Evolutionary conservation across 2,888 invertebrate genomes (phyloP).

Genomic region (Invenusta paracnida): DNA sequence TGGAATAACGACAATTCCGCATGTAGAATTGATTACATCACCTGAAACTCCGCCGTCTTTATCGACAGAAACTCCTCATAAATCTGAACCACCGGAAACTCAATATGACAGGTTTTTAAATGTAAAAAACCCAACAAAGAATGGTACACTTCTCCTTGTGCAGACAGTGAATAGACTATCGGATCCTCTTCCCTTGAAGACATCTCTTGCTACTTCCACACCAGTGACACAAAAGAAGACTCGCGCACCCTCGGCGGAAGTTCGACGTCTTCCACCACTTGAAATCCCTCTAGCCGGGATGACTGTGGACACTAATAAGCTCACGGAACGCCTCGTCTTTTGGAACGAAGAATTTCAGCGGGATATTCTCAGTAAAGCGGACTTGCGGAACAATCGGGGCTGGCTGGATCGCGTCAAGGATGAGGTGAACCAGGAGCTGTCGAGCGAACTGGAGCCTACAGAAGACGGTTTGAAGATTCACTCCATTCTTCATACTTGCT

Average conservation of each 20-base stretch:
- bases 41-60: background rate
- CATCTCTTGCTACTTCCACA: background rate
- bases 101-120: too few species aligned
- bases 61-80: too few species aligned
- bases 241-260: background rate
- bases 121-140: too few species aligned
- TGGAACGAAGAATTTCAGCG: constrained; percentile 17
- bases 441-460: background rate
- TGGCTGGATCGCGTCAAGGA: background rate
- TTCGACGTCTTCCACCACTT: constrained; percentile 14
- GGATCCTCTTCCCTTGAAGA: background rate
- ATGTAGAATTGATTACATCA: background rate
- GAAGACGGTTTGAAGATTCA: background rate
- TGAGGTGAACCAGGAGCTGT: background rate
- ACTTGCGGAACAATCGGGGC: background rate
- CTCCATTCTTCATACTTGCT: constrained; percentile 24
- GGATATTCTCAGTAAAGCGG: background rate
- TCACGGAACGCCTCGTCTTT: background rate
- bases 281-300: background rate
- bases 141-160: background rate
- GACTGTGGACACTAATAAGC: background rate
- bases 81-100: too few species aligned
- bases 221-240: background rate
- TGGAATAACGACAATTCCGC: background rate
- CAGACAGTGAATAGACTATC: background rate